phyloP scores from a whole-genome alignment of 1,140 invertebrate species.

The Anadara kagoshimensis region DNA sequence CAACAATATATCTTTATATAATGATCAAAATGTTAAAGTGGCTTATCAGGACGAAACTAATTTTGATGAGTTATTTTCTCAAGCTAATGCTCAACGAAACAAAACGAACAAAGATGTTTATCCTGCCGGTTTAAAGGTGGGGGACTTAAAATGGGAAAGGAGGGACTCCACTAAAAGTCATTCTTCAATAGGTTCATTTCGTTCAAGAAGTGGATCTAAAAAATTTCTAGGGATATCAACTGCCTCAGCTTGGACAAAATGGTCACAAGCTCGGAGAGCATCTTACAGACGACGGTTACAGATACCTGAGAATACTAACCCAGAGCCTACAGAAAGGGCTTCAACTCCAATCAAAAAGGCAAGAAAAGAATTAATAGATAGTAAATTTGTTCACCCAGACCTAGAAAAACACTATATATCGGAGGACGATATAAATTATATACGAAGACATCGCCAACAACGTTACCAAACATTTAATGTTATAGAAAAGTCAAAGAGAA shows the following conservation, averaged over 20 bases:
- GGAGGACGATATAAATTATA: conserved; percentile 66
- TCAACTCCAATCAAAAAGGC: conserved; percentile 71
- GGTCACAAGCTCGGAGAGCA: conserved; percentile 65
- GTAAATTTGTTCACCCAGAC: conserved; percentile 68
- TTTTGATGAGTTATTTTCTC: conserved; percentile 51
- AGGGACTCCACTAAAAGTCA: conserved; percentile 49
- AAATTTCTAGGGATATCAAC: conserved; percentile 54
- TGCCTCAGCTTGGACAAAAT: conserved; percentile 67
- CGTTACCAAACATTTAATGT: conserved; percentile 59
- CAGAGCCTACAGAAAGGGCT: conserved; percentile 50
- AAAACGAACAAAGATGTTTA: background rate
- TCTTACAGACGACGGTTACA: conserved; percentile 64
- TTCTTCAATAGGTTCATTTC: conserved; percentile 54
- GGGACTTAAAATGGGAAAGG: conserved; percentile 58
- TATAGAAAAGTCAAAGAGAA: conserved; percentile 63
- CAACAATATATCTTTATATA: too few relatives aligned
- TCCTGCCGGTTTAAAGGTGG: conserved; percentile 43
- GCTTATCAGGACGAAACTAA: conserved; percentile 27
- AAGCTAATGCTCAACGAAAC: background rate
- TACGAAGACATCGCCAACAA: conserved; percentile 61
- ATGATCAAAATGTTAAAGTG: background rate
- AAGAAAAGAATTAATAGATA: conserved; percentile 62
- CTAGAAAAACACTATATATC: conserved; percentile 64
- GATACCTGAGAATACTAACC: conserved; percentile 57
- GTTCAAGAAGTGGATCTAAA: conserved; percentile 49